Percentiles rank a stretch among this genome's conserved stretches.
These are phyloP conservation scores for Eledone cirrhosa DNA, from an alignment of 2,888 invertebrate species.

Conservation along the genomic window DNA sequence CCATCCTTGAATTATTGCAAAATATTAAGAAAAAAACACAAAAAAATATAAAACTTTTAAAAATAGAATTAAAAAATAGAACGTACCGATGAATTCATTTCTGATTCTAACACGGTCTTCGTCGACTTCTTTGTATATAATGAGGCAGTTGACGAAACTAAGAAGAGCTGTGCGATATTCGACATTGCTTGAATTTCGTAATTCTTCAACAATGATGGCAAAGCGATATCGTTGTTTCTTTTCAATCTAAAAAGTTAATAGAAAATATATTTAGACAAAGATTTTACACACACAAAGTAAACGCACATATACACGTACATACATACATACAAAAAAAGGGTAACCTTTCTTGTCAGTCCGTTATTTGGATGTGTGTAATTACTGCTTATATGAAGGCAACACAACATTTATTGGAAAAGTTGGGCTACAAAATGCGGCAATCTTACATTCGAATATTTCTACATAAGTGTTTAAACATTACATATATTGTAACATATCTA, in stretches of 20 bases:
- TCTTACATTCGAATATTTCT: too few species aligned
- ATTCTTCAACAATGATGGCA: constrained; percentile 85
- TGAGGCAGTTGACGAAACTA: constrained; percentile 94
- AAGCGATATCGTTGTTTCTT: constrained; percentile 89
- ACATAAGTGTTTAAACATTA: too few species aligned
- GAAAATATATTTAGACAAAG: constrained; percentile 22
- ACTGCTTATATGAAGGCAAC: too few species aligned
- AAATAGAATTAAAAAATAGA: constrained; percentile 13
- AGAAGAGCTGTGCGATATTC: constrained; percentile 92
- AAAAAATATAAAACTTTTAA: not conserved
- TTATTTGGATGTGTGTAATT: too few species aligned
- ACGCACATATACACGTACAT: not conserved
- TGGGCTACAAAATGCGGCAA: too few species aligned
- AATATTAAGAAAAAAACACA: not conserved
- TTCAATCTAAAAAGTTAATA: constrained; percentile 73
- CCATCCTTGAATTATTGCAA: not conserved
- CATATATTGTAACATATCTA: too few species aligned
- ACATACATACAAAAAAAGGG: not conserved
- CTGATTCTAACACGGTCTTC: constrained; percentile 88
- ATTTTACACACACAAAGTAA: too few species aligned
- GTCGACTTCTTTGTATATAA: constrained; percentile 86
- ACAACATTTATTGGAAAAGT: too few species aligned
- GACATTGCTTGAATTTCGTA: constrained; percentile 79
- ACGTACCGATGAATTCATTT: constrained; percentile 93
- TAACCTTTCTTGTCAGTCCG: too few species aligned